phyloP scores from a whole-genome alignment of 2,797 vertebrate species.

The Heterohyrax brucei region DNA sequence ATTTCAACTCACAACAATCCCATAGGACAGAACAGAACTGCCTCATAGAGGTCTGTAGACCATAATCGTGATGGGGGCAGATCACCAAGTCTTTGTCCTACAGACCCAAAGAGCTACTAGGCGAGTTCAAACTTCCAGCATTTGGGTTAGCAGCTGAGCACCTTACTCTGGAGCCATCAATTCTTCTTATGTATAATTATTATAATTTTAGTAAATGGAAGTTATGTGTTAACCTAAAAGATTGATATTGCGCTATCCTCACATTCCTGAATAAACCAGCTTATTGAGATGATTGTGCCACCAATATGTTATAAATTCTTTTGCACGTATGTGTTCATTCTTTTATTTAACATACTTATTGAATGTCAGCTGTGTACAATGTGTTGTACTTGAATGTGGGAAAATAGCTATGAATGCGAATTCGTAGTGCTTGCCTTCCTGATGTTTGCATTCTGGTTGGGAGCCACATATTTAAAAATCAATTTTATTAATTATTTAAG shows the following conservation, averaged over 20 bases:
- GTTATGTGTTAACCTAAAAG: background rate
- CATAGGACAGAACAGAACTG: no score
- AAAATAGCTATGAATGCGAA: background rate
- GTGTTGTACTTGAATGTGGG: background rate
- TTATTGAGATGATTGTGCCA: background rate
- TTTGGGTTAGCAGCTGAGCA: no score
- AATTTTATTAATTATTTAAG: background rate
- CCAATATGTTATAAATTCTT: background rate
- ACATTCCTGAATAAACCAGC: background rate
- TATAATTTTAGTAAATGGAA: background rate
- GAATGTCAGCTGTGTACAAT: no score
- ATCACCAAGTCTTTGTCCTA: no score
- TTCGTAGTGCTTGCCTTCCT: background rate
- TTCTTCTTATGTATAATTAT: background rate
- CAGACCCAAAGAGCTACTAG: no score
- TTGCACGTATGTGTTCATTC: background rate
- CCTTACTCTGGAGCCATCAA: no score
- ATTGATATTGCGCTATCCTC: background rate
- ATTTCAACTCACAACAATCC: no score
- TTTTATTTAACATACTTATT: background rate
- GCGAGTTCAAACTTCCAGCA: no score
- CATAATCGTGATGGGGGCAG: no score
- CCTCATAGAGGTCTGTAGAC: no score
- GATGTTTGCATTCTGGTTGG: background rate
- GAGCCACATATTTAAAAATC: background rate